Evolutionary conservation across 23 tunicate species (phyloP).

Genomic region (Halocynthia aurantium): DNA sequence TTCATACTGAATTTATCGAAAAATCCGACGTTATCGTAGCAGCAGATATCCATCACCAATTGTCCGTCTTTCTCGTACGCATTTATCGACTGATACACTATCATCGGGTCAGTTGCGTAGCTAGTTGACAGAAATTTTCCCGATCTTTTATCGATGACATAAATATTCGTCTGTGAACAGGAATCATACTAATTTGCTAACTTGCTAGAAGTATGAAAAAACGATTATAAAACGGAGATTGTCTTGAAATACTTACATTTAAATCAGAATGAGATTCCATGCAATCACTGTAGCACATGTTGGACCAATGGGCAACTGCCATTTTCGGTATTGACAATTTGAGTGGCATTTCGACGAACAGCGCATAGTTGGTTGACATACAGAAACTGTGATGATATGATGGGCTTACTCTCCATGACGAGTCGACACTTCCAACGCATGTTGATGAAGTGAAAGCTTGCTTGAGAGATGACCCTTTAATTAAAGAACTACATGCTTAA

Average conservation of each 20-base stretch:
- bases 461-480: constrained; percentile 28
- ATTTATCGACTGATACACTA: constrained; percentile 72
- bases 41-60: constrained; percentile 57
- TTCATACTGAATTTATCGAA: constrained; percentile 61
- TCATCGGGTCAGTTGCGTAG: constrained; percentile 51
- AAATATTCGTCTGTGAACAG: constrained; percentile 15
- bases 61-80: constrained; percentile 82
- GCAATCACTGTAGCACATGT: constrained; percentile 81
- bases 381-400: constrained; percentile 91
- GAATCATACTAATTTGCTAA: neutral
- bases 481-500: neutral
- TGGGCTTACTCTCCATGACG: constrained; percentile 72
- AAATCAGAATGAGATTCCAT: constrained; percentile 50
- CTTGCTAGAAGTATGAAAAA: too few species aligned
- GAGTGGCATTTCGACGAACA: constrained; percentile 79
- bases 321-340: constrained; percentile 72
- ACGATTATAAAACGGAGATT: too few species aligned
- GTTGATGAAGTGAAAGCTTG: constrained; percentile 34
- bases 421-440: constrained; percentile 43
- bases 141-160: constrained; percentile 49
- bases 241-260: constrained; percentile 20
- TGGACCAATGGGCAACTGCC: constrained; percentile 72
- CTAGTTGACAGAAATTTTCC: constrained; percentile 40
- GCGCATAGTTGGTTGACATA: constrained; percentile 70
- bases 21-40: constrained; percentile 45